phyloP scores from a whole-genome alignment of 1,140 invertebrate genomes.

The Chironomus striatipennis region DNA sequence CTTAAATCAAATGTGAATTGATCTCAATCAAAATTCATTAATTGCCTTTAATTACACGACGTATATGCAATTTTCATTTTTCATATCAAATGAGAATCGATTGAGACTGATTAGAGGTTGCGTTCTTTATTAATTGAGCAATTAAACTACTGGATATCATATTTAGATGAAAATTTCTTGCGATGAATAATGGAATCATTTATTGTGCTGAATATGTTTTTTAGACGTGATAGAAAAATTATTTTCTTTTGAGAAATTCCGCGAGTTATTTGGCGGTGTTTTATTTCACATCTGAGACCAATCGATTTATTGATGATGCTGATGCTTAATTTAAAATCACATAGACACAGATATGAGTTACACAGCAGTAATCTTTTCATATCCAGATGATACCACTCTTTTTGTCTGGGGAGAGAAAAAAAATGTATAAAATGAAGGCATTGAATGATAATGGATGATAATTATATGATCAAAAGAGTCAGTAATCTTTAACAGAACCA shows the following conservation, averaged over 20 bases:
- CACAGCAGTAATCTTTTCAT: background rate
- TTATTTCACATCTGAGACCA: constrained; percentile 2
- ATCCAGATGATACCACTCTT: background rate
- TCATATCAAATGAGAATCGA: background rate
- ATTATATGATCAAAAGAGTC: constrained; percentile 14
- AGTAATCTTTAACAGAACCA: background rate
- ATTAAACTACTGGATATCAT: constrained; percentile 13
- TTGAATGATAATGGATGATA: constrained; percentile 8
- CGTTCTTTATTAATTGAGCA: constrained; percentile 2
- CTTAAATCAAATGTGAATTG: background rate
- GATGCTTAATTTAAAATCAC: constrained; percentile 3
- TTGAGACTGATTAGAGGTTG: background rate
- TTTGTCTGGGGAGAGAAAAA: too few relatives aligned
- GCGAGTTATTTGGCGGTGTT: background rate
- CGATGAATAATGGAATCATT: background rate
- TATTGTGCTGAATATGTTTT: background rate
- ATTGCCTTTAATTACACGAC: background rate
- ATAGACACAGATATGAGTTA: background rate
- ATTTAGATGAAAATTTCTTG: background rate
- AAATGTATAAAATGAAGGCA: background rate
- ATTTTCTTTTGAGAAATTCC: background rate
- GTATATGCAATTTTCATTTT: background rate
- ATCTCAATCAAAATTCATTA: constrained; percentile 4
- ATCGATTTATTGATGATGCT: background rate
- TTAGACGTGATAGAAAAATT: too few relatives aligned